phyloP scores from a whole-genome alignment of 2,888 invertebrate species.

The Andrena trimmerana region DNA sequence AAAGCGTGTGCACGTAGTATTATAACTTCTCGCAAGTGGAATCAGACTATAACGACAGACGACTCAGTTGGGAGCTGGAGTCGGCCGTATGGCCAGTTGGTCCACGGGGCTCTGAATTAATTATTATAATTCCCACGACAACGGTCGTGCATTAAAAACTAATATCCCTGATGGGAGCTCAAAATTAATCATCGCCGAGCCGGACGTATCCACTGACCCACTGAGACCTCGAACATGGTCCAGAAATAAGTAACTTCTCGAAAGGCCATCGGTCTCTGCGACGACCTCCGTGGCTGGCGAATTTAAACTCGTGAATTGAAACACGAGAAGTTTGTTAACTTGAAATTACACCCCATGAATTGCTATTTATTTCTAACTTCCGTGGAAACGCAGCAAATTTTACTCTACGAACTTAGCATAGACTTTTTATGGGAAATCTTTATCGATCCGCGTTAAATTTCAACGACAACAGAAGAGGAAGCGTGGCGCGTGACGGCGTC shows the following conservation, averaged over 20 bases:
- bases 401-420: not conserved
- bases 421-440: not conserved
- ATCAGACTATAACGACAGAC: conserved; percentile 60
- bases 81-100: conserved; percentile 43
- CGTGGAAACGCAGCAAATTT: not conserved
- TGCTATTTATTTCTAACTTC: conserved; percentile 20
- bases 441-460: not conserved
- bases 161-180: conserved; percentile 72
- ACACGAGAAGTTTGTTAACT: conserved; percentile 39
- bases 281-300: conserved; percentile 28
- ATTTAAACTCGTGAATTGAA: conserved; percentile 42
- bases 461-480: conserved; percentile 12
- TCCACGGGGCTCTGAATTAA: conserved; percentile 70
- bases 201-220: conserved; percentile 52
- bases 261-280: conserved; percentile 55
- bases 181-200: conserved; percentile 73
- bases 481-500: conserved; percentile 1
- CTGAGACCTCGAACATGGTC: conserved; percentile 52
- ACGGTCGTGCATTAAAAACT: conserved; percentile 76
- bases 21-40: conserved; percentile 44
- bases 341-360: conserved; percentile 19
- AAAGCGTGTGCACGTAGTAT: conserved; percentile 8
- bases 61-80: conserved; percentile 72
- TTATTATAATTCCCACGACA: conserved; percentile 78
- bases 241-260: conserved; percentile 64